Conservation (phyloP, 35 echinoderm and acorn worm species). For the Ophioderma brevispina region DNA sequence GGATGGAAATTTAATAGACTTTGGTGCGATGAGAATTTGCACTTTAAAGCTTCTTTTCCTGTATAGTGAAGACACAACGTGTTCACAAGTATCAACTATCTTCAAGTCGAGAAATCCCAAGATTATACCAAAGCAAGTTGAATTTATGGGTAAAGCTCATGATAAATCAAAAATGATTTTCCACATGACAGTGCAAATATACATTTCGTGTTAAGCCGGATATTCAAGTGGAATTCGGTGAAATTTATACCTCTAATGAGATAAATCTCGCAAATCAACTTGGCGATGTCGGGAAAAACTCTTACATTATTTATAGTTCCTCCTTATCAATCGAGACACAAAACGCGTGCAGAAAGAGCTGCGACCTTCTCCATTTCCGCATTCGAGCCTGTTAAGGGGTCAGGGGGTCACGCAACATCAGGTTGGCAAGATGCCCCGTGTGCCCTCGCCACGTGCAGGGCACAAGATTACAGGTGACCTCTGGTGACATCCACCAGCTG, state of each 20-base stretch:
- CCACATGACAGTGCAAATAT: neutral
- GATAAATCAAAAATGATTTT: neutral
- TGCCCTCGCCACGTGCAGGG: slow-evolving; percentile 3
- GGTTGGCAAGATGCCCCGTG: neutral
- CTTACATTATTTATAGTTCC: slow-evolving; percentile 9
- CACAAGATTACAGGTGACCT: neutral
- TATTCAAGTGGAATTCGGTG: neutral
- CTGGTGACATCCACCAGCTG: neutral
- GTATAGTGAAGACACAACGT: too few species aligned
- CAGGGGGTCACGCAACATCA: neutral
- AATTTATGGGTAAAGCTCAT: neutral
- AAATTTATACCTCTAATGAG: neutral
- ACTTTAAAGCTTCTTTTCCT: too few species aligned
- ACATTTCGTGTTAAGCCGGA: neutral
- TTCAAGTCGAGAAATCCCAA: neutral
- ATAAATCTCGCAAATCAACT: neutral
- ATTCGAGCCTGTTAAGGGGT: neutral
- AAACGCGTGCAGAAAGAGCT: neutral
- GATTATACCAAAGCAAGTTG: neutral
- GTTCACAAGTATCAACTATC: neutral
- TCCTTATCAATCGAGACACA: neutral
- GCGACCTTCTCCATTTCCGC: neutral
- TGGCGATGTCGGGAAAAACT: neutral
- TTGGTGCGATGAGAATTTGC: too few species aligned
- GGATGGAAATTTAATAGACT: too few species aligned